phyloP scores from a whole-genome alignment of 2,888 invertebrate species.

The Dendrolimus houi region DNA sequence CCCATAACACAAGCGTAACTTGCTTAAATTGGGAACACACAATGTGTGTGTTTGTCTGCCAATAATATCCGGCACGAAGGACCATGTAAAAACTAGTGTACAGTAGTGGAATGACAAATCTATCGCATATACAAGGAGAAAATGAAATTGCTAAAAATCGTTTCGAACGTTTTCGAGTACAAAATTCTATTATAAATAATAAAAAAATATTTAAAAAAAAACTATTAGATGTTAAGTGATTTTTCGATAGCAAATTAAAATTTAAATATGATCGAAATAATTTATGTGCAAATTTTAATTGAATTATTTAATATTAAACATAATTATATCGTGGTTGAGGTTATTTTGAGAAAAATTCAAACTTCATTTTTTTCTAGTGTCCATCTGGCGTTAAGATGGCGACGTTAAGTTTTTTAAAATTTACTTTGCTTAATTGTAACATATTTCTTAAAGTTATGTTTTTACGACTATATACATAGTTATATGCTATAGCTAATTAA shows the following conservation, averaged over 20 bases:
- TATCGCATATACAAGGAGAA: conserved; percentile 3
- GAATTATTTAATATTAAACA: not conserved
- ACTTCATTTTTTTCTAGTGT: not conserved
- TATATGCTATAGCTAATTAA: too few relatives aligned
- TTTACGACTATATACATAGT: too few relatives aligned
- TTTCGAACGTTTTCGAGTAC: conserved; percentile 64
- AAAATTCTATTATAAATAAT: conserved; percentile 52
- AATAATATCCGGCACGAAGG: conserved; percentile 5
- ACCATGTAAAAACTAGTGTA: too few relatives aligned
- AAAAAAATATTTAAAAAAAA: conserved; percentile 9
- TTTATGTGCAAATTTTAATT: not conserved
- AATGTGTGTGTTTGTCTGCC: too few relatives aligned
- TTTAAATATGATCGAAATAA: conserved; percentile 18
- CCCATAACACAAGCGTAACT: too few relatives aligned
- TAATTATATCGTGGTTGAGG: not conserved
- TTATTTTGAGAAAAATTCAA: not conserved
- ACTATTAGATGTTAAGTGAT: conserved; percentile 8
- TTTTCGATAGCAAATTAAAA: conserved; percentile 29
- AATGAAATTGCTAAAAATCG: conserved; percentile 12
- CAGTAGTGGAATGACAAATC: not conserved
- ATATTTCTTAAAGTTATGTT: too few relatives aligned
- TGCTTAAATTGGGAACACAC: too few relatives aligned
- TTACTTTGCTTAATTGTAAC: too few relatives aligned
- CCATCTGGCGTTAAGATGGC: too few relatives aligned
- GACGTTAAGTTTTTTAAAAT: too few relatives aligned